Percentiles rank a stretch among this genome's conserved stretches.
Conservation (phyloP, 2,888 invertebrate genomes). For the Parnassius glacialis region DNA sequence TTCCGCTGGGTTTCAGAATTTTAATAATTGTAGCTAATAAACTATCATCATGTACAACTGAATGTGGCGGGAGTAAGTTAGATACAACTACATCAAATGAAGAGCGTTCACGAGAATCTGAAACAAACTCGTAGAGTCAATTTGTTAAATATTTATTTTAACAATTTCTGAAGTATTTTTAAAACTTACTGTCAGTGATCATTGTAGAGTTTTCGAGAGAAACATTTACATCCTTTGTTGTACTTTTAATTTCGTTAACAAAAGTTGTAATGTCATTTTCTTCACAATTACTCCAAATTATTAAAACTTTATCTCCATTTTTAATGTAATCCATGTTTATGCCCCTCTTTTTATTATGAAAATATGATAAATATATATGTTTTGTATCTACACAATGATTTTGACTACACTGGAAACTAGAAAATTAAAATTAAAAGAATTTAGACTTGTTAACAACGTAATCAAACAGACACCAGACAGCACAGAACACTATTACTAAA, state of each 20-base stretch:
- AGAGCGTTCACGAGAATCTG: conserved; percentile 81
- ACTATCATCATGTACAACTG: conserved; percentile 61
- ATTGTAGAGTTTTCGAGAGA: conserved; percentile 82
- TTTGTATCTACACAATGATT: no score
- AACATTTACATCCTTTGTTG: conserved; percentile 70
- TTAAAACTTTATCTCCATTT: conserved; percentile 70
- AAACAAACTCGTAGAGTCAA: conserved; percentile 27
- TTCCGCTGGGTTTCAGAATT: conserved; percentile 83
- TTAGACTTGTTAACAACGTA: no score
- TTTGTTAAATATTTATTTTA: not conserved
- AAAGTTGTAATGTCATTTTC: conserved; percentile 74
- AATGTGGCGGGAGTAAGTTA: conserved; percentile 66
- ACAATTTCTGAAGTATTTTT: not conserved
- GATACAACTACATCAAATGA: conserved; percentile 83
- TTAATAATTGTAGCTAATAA: conserved; percentile 80
- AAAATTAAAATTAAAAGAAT: no score
- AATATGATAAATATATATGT: no score
- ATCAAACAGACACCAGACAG: no score
- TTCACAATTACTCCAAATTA: conserved; percentile 79
- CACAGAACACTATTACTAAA: no score
- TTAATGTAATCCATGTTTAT: conserved; percentile 55
- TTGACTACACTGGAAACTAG: no score
- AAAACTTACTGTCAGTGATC: conserved; percentile 79
- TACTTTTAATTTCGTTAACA: conserved; percentile 71
- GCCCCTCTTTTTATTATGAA: no score